phyloP scores from a whole-genome alignment of 2,113 vertebrate genomes.

The Leptobrachium leishanense region DNA sequence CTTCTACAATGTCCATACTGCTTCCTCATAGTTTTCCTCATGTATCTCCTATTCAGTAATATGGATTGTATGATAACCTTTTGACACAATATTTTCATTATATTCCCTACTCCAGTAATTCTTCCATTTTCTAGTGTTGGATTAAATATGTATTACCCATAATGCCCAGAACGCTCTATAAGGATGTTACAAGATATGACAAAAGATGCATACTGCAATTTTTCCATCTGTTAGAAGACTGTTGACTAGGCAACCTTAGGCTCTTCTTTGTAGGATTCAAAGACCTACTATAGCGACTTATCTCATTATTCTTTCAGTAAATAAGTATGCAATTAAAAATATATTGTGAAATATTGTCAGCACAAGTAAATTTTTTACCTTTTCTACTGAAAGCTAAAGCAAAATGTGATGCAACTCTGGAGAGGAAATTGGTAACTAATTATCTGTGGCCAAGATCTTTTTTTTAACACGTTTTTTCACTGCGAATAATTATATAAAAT shows the following conservation, averaged over 20 bases:
- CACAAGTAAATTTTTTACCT: slow-evolving; percentile 25
- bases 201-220: neutral
- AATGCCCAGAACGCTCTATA: neutral
- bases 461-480: neutral
- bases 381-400: slow-evolving; percentile 29
- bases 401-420: slow-evolving; percentile 25
- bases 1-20: no score
- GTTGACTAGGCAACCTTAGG: slow-evolving; percentile 24
- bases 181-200: neutral
- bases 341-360: slow-evolving; percentile 41
- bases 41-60: no score
- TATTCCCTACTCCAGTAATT: no score
- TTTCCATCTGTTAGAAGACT: slow-evolving; percentile 9
- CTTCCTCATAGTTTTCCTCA: no score
- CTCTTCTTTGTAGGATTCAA: slow-evolving; percentile 13
- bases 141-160: no score
- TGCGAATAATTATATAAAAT: slow-evolving; percentile 23
- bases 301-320: slow-evolving; percentile 42
- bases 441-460: slow-evolving; percentile 2
- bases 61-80: no score
- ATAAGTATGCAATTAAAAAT: slow-evolving; percentile 37
- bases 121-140: no score
- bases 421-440: slow-evolving; percentile 36
- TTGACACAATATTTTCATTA: no score
- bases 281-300: slow-evolving; percentile 34